Conservation (phyloP, 2,113 vertebrate species). For the Ictalurus furcatus region DNA sequence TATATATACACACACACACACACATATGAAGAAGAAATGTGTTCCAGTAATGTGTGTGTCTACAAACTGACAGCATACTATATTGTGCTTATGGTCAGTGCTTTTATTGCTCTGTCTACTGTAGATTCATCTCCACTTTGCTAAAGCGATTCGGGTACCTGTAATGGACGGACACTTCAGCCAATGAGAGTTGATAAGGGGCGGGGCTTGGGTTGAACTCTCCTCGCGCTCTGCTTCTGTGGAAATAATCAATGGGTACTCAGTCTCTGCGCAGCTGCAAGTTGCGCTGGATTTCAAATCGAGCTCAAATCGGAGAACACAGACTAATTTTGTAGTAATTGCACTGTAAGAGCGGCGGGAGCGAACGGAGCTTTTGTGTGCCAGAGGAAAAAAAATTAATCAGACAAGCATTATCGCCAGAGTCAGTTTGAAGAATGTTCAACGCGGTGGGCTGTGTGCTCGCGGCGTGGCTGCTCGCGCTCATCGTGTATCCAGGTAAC, state of each 20-base stretch:
- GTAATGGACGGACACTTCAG: conserved; percentile 54
- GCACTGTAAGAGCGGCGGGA: conserved; percentile 44
- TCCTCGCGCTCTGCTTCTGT: conserved; percentile 64
- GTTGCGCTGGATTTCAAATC: conserved; percentile 68
- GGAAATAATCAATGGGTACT: conserved; percentile 64
- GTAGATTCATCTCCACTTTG: conserved; percentile 29
- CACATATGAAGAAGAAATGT: not conserved
- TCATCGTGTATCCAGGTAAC: conserved; percentile 77
- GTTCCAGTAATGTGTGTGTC: conserved; percentile 17
- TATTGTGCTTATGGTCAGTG: conserved; percentile 25
- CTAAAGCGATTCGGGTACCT: conserved; percentile 49
- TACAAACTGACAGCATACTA: conserved; percentile 9
- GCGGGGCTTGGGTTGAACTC: conserved; percentile 49
- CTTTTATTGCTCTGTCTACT: conserved; percentile 33
- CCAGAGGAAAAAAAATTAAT: conserved; percentile 41
- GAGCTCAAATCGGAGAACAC: conserved; percentile 30
- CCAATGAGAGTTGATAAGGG: conserved; percentile 63
- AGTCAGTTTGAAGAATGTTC: conserved; percentile 70
- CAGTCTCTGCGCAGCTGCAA: conserved; percentile 57
- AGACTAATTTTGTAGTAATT: conserved; percentile 53
- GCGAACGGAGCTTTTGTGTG: conserved; percentile 42
- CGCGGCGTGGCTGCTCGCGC: conserved; percentile 71
- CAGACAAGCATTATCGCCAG: conserved; percentile 44
- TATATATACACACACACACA: not conserved
- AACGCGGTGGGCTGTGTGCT: conserved; percentile 71